Conservation (phyloP, 30 jellyfish, hydroid and myxozoan species). For the Mastigias papua region DNA sequence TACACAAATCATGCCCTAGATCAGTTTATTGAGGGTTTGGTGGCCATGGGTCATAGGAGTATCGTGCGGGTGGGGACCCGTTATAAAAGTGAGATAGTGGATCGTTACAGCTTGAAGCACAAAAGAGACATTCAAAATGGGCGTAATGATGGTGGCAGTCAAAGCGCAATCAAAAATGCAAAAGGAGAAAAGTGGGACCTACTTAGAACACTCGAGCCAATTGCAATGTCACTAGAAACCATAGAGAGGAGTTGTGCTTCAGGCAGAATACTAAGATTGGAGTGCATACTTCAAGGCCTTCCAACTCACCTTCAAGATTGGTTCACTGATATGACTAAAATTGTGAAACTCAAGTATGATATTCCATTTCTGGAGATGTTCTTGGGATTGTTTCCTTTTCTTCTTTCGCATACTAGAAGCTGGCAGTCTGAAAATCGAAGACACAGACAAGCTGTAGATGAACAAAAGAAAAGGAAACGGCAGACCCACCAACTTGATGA, state of each 20-base stretch:
- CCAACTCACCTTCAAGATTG: neutral
- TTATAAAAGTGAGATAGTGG: constrained; percentile 59
- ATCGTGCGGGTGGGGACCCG: constrained; percentile 88
- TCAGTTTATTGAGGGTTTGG: constrained; percentile 76
- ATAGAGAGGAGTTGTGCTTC: neutral
- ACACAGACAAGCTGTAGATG: neutral
- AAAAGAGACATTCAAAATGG: neutral
- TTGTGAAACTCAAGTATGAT: neutral
- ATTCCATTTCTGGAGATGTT: constrained; percentile 46
- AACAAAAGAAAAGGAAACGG: neutral
- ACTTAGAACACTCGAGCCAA: neutral
- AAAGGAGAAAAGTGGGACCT: constrained; percentile 3
- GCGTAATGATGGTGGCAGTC: neutral
- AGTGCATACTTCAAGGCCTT: neutral
- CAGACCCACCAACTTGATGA: neutral
- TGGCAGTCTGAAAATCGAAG: neutral
- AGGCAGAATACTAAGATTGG: constrained; percentile 12
- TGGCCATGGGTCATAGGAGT: constrained; percentile 65
- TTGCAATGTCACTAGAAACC: neutral
- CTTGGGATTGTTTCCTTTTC: constrained; percentile 34
- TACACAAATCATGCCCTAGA: constrained; percentile 93
- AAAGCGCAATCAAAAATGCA: constrained; percentile 5
- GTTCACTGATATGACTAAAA: neutral
- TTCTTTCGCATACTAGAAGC: neutral
- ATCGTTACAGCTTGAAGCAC: constrained; percentile 38